Evolutionary conservation across 2,888 invertebrate genomes (phyloP), one percentile per base, ranked within the genome.

Genomic region (Agrotis puta): DNA sequence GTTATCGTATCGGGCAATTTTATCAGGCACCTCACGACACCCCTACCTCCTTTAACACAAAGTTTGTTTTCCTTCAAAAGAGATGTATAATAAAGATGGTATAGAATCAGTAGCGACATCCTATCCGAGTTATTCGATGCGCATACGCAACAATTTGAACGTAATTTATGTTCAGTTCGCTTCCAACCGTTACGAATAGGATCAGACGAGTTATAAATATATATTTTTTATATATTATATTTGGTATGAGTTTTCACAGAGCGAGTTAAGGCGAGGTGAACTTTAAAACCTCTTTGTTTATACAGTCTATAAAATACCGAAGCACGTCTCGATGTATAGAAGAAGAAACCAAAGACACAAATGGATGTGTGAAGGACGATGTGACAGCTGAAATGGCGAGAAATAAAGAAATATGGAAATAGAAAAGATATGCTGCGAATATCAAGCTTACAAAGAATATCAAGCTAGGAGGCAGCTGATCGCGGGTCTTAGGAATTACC

Each of bases 81-180:
- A 5, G 2, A 3, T n/a, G 9, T 24, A 48, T 14, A 13, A 43
- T 56, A 61, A 73, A 79, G 74, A 74, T 82, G 51, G 79, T 77
- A 67, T 53, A 59, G 39, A 76, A 79, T 79, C 87, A 84, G 92
- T 91, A 91, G 91, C 89, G 87, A 88, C 87, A 85, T 81, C 85
- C 88, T 87, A 88, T 89, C 85, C 87, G 82, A 85, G 88, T 85
- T 85, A 87, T 82, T 82, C 77, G 83, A 86, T 85, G 87, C 85
- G 82, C 84, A 76, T 67, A 83, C 87, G 87, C 87, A 88, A 88
- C 89, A 87, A 87, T 91, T 91, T 88, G 85, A 84, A 81, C 54
- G 72, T 89, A 87, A 92, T 92, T 92, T 92, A 92, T 88, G 90
- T 85, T 87, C 83, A 87, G 86, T 80, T 87, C 77, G 74, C 80